These are phyloP conservation scores for Malacoctenus gilli DNA, from an alignment of 2,797 vertebrate species.

Conservation along the genomic window DNA sequence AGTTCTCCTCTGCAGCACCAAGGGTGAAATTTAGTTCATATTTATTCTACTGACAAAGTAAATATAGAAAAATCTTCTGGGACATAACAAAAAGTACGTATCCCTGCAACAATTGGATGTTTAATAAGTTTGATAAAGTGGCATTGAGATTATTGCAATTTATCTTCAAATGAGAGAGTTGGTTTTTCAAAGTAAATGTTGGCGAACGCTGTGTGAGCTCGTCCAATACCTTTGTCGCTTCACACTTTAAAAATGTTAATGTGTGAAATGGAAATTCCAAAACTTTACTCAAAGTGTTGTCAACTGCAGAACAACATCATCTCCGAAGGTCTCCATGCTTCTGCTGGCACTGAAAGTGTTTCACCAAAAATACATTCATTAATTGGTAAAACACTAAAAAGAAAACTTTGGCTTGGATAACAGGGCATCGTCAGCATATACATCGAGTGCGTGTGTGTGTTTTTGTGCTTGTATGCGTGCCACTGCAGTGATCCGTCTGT, in stretches of 20 bases:
- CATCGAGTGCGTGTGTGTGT: too few species aligned
- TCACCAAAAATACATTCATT: conserved; percentile 23
- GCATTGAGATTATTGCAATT: too few species aligned
- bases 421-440: conserved; percentile 25
- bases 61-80: background rate
- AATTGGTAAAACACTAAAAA: conserved; percentile 31
- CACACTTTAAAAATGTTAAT: too few species aligned
- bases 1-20: background rate
- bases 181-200: background rate
- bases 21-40: background rate
- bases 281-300: background rate
- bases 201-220: too few species aligned
- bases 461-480: conserved; percentile 8
- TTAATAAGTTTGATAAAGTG: conserved; percentile 3
- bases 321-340: background rate
- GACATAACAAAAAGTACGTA: conserved; percentile 2
- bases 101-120: background rate
- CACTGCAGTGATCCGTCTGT: conserved; percentile 44
- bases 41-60: background rate
- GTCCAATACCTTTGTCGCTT: too few species aligned
- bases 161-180: too few species aligned
- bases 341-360: background rate
- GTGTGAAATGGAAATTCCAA: background rate
- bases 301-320: too few species aligned
- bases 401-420: conserved; percentile 22